Evolutionary conservation across 2,888 invertebrate species (phyloP), one percentile per base, ranked within the genome.

Genomic region (Leucophenga montana): DNA sequence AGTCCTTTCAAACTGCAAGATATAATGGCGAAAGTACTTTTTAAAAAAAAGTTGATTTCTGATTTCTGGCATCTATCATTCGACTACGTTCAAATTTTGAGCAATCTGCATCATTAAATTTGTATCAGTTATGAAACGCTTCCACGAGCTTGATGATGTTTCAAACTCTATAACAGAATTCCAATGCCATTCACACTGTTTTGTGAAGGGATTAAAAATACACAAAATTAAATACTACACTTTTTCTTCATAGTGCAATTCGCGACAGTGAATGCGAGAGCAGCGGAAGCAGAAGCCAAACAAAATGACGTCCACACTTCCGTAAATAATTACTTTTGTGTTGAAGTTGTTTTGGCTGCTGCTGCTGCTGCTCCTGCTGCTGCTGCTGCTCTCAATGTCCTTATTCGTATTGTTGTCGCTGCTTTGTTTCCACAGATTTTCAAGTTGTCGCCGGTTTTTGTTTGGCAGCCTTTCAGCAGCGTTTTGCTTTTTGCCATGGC

Each of bases 321-420:
- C 78, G 82, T 83, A 82, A 82, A 83, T 82, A 82, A 82, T 82
- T 82, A 84, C 85, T 78, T 84, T 84, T 82, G 82, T 84, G 73
- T 77, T 73, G 69, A 48, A 69, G 31, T 69, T 64, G n/a, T 65
- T 69, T 54, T 20, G 39, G 16, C 53, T 20, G 46, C n/a, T 13
- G 53, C 22, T n/a, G 44, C 11, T 53, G 56, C 57, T 33, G 11
- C 14, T n/a, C 33, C 13, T 27, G 27, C 44, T 39, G 9, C 13
- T 50, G 50, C 22, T 33, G 50, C 18, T 65, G 61, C 54, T 54
- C 11, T 66, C 31, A 8, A 14, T 65, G 65, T 65, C 48, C 18
- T 22, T 18, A 44, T 18, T n/a, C 50, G 5, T 5, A 16, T 82
- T 82, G 84, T 80, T 78, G 77, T 67, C 67, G 48, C 54, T 69